phyloP scores from a whole-genome alignment of 1,140 invertebrate genomes.

The Tetramorium simillimum region DNA sequence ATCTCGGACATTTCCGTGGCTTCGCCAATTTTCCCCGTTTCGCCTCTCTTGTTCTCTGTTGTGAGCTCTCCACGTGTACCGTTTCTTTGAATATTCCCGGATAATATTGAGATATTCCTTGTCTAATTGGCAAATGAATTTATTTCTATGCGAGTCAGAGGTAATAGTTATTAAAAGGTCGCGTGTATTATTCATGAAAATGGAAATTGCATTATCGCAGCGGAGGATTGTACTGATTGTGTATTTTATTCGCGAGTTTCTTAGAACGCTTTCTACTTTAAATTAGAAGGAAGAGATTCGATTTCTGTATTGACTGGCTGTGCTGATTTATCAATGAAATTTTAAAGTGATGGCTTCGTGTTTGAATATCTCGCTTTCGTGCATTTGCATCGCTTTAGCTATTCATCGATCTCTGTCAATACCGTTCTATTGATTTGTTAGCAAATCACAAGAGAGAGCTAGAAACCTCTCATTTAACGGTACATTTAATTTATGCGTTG shows the following conservation, averaged over 20 bases:
- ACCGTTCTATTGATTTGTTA: slow-evolving; percentile 1
- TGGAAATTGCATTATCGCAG: background rate
- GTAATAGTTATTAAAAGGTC: background rate
- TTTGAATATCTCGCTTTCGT: background rate
- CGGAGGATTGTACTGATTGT: background rate
- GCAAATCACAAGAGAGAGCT: background rate
- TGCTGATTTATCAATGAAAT: background rate
- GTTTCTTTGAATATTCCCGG: background rate
- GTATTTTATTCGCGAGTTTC: background rate
- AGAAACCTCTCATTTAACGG: background rate
- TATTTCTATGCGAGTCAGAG: background rate
- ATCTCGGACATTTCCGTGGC: background rate
- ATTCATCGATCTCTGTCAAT: slow-evolving; percentile 3
- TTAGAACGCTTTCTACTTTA: background rate
- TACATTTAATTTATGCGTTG: slow-evolving; percentile 6
- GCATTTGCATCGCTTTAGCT: slow-evolving; percentile 2
- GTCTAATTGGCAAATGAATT: background rate
- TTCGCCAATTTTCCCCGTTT: slow-evolving; percentile 28
- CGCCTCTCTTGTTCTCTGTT: background rate
- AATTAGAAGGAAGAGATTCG: background rate
- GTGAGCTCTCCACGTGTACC: background rate
- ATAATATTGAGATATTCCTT: background rate
- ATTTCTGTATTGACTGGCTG: background rate
- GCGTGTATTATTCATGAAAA: background rate
- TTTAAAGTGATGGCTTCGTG: background rate